A percentile compares a stretch with the other conserved stretches of the same genome.
These are phyloP conservation scores for Andrena camellia DNA, from an alignment of 2,888 invertebrate genomes.

Conservation along the genomic window DNA sequence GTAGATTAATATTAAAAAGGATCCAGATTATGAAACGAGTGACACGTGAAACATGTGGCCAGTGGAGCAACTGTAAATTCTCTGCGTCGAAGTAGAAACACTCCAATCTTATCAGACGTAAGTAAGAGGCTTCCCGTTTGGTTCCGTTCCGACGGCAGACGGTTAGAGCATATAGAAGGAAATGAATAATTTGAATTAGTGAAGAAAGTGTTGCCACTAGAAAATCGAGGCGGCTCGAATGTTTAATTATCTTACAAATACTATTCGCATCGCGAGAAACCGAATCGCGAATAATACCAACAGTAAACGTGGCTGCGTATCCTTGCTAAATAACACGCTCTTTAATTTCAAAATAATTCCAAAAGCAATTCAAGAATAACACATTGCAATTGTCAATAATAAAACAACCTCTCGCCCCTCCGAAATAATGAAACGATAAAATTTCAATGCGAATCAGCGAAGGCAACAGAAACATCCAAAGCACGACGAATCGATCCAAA, in stretches of 20 bases:
- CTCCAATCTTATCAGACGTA: conserved; percentile 66
- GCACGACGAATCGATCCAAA: neutral
- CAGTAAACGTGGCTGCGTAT: neutral
- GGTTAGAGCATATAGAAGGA: conserved; percentile 27
- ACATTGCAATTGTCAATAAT: neutral
- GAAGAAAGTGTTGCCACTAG: neutral
- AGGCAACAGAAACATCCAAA: neutral
- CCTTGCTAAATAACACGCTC: neutral
- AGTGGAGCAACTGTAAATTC: neutral
- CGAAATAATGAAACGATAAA: neutral
- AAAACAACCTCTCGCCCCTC: neutral
- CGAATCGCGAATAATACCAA: neutral
- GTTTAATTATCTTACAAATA: neutral
- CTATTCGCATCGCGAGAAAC: neutral
- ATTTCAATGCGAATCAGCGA: neutral
- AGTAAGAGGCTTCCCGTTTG: conserved; percentile 50
- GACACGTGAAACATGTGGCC: neutral
- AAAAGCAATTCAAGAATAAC: neutral
- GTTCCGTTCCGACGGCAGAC: conserved; percentile 68
- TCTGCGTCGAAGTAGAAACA: conserved; percentile 70
- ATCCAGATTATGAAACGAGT: neutral
- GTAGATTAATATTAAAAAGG: neutral
- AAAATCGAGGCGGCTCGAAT: neutral
- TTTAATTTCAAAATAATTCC: neutral
- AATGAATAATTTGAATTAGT: neutral